Evolutionary conservation across 2,888 invertebrate species (phyloP), one percentile per base, ranked within the genome.

Genomic region (Eudemis profundana): DNA sequence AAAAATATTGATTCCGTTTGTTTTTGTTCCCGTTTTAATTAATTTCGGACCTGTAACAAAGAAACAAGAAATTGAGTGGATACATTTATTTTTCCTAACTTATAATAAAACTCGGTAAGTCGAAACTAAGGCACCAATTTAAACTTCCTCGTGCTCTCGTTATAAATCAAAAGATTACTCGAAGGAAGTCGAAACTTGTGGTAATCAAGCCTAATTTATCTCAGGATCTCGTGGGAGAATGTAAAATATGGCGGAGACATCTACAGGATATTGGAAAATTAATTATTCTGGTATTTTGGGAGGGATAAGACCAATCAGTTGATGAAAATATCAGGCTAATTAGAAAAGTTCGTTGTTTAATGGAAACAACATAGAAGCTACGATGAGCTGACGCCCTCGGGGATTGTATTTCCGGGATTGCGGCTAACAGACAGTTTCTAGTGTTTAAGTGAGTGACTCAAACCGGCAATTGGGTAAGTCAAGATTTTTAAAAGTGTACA

Each of bases 151-250:
- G 21, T 56, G 40, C 21, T 56, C 21, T 19, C 15, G 59, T 44
- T 53, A 53, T 65, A 60, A 60, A 65, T 65, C 60, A 65, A 65
- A 65, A 65, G 53, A 65, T 65, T 65, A 53, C 59, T 38, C 4
- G 21, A 29, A 51, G 33, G 19, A 36, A 60, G 53, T 65, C 47
- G 46, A 53, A 65, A 65, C 65, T 65, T 53, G 60, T 15, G 46
- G 53, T 60, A 60, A 47, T 65, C 59, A 60, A 46, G 53, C 40
- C 53, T 60, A 53, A 65, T 60, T 65, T 65, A 53, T 65, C 53
- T 53, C 46, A 38, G 42, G 7, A 14, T 40, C 65, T 14, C 53
- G 12, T 15, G 29, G 65, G 60, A 60, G 29, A 21, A 47, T 46
- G 44, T 53, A 19, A 60, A 65, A 65, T 60, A 51, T 65, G 27